Conservation (phyloP, 2,888 invertebrate species). For the Eupithecia vulgata region DNA sequence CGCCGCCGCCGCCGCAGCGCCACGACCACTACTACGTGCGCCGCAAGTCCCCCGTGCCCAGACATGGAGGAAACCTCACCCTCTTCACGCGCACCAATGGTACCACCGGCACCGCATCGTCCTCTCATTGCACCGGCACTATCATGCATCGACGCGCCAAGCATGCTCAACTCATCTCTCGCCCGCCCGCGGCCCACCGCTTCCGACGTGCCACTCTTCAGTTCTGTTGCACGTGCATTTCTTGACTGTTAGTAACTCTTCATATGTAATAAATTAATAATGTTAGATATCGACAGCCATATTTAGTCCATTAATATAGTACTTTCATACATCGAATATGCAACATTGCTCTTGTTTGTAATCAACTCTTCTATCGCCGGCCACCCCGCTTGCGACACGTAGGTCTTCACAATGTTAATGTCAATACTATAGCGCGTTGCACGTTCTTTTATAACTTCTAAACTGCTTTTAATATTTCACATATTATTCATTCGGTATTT, state of each 20-base stretch:
- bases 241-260: constrained; percentile 27
- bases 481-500: background rate
- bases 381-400: constrained; percentile 47
- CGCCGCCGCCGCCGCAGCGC: constrained; percentile 78
- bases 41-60: constrained; percentile 79
- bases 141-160: constrained; percentile 29
- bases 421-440: constrained; percentile 52
- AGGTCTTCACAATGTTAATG: constrained; percentile 71
- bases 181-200: constrained; percentile 28
- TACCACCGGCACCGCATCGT: constrained; percentile 59
- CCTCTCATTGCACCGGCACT: constrained; percentile 35
- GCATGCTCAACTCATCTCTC: constrained; percentile 31
- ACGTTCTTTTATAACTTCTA: constrained; percentile 36
- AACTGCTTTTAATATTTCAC: constrained; percentile 7
- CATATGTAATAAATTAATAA: background rate
- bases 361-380: constrained; percentile 33
- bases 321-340: constrained; percentile 26
- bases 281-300: constrained; percentile 16
- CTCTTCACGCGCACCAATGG: constrained; percentile 79
- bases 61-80: constrained; percentile 74
- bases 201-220: constrained; percentile 25
- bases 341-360: constrained; percentile 22
- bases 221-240: constrained; percentile 31
- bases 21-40: constrained; percentile 81
- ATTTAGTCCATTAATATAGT: constrained; percentile 13